Evolutionary conservation across 2,113 vertebrate genomes (phyloP).

Genomic region (Pteropus alecto): DNA sequence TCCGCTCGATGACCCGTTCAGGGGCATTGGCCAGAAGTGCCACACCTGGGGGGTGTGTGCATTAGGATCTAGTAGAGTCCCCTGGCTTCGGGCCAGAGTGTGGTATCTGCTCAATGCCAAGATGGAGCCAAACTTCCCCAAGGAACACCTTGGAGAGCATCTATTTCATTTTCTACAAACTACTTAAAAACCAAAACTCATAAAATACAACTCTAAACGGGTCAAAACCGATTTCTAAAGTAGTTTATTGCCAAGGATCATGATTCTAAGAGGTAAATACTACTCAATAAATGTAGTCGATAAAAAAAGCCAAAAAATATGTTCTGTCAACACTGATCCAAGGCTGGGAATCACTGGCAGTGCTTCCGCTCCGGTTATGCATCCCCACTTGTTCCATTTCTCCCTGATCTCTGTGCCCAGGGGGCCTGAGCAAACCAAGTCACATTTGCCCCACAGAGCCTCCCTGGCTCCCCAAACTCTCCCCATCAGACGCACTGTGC

Average conservation of each 20-base stretch:
- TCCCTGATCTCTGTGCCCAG: not conserved
- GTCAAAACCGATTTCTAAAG: not conserved
- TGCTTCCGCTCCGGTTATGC: not conserved
- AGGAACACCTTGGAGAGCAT: not conserved
- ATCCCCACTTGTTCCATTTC: not conserved
- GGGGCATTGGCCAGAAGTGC: conserved; percentile 94
- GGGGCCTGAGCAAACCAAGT: not conserved
- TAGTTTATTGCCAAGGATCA: not conserved
- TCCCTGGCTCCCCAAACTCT: not conserved
- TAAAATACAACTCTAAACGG: not conserved
- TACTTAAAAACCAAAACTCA: not conserved
- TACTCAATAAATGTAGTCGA: rapidly evolving
- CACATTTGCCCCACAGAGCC: not conserved
- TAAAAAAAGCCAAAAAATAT: not conserved
- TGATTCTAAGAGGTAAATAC: not conserved
- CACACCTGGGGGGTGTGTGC: conserved; percentile 85
- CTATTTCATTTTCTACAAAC: not conserved
- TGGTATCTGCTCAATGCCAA: not conserved
- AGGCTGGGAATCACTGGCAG: not conserved
- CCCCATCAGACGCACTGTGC: not conserved
- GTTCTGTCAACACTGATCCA: not conserved
- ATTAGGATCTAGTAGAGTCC: not conserved
- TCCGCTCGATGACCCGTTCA: conserved; percentile 89
- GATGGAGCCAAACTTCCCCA: not conserved
- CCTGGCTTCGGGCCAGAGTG: too few relatives aligned